Evolutionary conservation across 1,140 invertebrate species (phyloP).

Genomic region (Microplitis mediator): DNA sequence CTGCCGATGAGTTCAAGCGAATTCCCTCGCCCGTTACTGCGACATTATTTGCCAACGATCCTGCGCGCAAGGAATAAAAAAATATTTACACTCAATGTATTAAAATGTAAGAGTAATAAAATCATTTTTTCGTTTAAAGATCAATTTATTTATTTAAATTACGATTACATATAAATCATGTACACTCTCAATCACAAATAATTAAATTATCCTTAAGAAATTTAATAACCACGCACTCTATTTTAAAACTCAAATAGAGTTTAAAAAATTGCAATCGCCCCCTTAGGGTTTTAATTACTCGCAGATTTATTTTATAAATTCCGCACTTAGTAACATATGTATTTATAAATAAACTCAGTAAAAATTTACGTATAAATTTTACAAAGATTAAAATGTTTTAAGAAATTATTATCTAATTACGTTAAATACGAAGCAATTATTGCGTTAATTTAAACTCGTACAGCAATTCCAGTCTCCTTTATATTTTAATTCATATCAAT

Average conservation of each 20-base stretch:
- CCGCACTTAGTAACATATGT: not conserved
- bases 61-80: not conserved
- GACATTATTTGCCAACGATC: not conserved
- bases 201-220: too few relatives aligned
- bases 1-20: not conserved
- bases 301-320: not conserved
- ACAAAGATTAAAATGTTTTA: not conserved
- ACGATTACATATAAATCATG: too few relatives aligned
- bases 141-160: too few relatives aligned
- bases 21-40: not conserved
- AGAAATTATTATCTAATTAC: not conserved
- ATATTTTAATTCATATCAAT: too few relatives aligned
- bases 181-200: too few relatives aligned
- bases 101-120: too few relatives aligned
- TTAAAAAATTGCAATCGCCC: conserved; percentile 12
- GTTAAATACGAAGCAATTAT: too few relatives aligned
- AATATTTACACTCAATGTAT: too few relatives aligned
- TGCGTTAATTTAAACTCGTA: too few relatives aligned
- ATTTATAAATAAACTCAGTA: conserved; percentile 7
- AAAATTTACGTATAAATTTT: conserved; percentile 15
- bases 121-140: too few relatives aligned
- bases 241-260: not conserved
- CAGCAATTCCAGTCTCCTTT: too few relatives aligned
- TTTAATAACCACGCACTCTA: not conserved
- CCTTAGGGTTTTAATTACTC: not conserved